These are phyloP conservation scores for Chaunax sp. DNA, from an alignment of 2,797 vertebrate genomes.

Conservation along the genomic window DNA sequence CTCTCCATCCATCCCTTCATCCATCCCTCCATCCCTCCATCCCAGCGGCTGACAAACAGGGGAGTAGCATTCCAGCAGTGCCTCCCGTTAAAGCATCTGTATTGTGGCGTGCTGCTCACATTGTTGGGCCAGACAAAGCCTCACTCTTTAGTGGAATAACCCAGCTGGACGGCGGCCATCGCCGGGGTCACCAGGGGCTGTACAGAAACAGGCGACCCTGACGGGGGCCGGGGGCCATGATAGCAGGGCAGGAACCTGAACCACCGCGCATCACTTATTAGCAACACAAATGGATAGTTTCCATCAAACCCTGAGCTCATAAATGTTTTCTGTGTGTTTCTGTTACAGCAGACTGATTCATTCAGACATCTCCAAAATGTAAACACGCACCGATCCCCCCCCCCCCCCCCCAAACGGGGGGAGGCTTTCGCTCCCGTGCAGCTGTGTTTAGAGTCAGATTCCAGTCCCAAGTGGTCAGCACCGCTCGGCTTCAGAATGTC, in stretches of 20 bases:
- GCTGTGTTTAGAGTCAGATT: slow-evolving; percentile 16
- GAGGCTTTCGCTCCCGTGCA: neutral
- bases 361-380: neutral
- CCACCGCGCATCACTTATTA: slow-evolving; percentile 41
- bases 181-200: slow-evolving; percentile 69
- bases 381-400: neutral
- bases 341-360: neutral
- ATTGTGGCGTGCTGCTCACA: slow-evolving; percentile 72
- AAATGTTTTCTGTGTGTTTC: too few relatives aligned
- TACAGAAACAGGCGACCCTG: slow-evolving; percentile 57
- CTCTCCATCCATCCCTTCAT: slow-evolving; percentile 2
- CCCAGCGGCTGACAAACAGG: slow-evolving; percentile 46
- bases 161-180: slow-evolving; percentile 68
- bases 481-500: slow-evolving; percentile 33
- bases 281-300: slow-evolving; percentile 40
- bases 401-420: too few relatives aligned
- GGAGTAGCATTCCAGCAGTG: slow-evolving; percentile 69
- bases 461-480: slow-evolving; percentile 24
- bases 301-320: neutral
- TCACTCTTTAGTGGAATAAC: slow-evolving; percentile 71
- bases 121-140: slow-evolving; percentile 81
- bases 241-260: slow-evolving; percentile 46
- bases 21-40: slow-evolving; percentile 16
- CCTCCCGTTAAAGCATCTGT: slow-evolving; percentile 69
- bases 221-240: slow-evolving; percentile 34